Evolutionary conservation across 1,140 invertebrate species (phyloP).

Genomic region (Drosophila nasuta): DNA sequence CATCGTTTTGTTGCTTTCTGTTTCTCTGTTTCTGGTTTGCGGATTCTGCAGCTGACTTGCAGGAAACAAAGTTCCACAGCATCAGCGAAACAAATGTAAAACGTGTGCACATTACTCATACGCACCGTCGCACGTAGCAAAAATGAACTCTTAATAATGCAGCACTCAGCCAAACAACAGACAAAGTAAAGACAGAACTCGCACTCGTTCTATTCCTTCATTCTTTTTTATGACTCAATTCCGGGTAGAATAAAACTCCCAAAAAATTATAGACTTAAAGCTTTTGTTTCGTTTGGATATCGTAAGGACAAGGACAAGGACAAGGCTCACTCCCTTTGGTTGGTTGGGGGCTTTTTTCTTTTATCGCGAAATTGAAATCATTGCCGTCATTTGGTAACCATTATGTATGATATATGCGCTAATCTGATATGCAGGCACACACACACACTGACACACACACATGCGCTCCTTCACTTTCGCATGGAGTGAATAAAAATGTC

Average conservation of each 20-base stretch:
- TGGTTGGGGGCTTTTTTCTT: conserved; percentile 15
- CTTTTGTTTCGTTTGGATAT: conserved; percentile 6
- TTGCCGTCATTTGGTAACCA: conserved; percentile 79
- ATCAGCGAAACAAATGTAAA: conserved; percentile 37
- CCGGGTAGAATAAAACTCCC: conserved; percentile 4
- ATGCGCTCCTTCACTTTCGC: conserved; percentile 3
- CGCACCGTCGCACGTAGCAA: conserved; percentile 50
- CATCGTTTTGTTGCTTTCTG: conserved; percentile 35
- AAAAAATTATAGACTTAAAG: conserved; percentile 28
- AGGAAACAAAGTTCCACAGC: background rate
- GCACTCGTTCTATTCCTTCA: conserved; percentile 8
- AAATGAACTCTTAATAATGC: conserved; percentile 44
- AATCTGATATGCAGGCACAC: conserved; percentile 74
- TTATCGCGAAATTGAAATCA: conserved; percentile 77
- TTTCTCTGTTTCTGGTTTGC: conserved; percentile 15
- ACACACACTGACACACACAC: conserved; percentile 18
- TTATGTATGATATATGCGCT: conserved; percentile 78
- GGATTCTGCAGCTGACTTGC: conserved; percentile 29
- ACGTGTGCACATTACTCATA: conserved; percentile 65
- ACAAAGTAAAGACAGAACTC: conserved; percentile 4
- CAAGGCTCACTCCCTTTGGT: background rate
- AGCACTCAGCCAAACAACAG: conserved; percentile 12
- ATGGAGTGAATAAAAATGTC: conserved; percentile 78
- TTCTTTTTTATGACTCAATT: conserved; percentile 42
- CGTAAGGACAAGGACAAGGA: background rate